These are phyloP conservation scores for Hecatera dysodea DNA, from an alignment of 2,888 invertebrate species.

Conservation along the genomic window DNA sequence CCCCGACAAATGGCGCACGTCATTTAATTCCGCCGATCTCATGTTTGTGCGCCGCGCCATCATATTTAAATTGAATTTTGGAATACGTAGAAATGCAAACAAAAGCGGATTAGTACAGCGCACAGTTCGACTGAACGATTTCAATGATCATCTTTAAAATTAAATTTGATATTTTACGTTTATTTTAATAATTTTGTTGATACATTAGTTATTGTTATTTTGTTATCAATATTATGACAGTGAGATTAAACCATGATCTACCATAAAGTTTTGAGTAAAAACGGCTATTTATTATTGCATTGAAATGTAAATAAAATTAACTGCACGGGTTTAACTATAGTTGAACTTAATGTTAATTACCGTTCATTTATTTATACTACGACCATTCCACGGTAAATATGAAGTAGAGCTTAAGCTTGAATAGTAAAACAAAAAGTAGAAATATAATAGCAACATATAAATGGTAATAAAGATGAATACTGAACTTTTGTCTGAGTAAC, in stretches of 20 bases:
- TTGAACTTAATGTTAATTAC: conserved; percentile 55
- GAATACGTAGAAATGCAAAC: conserved; percentile 82
- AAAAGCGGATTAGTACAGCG: conserved; percentile 80
- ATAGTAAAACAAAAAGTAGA: conserved; percentile 48
- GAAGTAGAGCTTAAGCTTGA: conserved; percentile 36
- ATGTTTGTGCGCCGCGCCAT: conserved; percentile 87
- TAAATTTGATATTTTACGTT: conserved; percentile 68
- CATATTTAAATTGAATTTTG: conserved; percentile 90
- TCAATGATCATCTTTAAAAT: conserved; percentile 79
- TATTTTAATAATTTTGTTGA: conserved; percentile 63
- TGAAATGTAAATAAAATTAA: conserved; percentile 48
- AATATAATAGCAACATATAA: conserved; percentile 35
- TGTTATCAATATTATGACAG: conserved; percentile 16
- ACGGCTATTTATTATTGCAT: conserved; percentile 30
- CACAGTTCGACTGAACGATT: conserved; percentile 71
- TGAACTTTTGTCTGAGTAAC: conserved; percentile 44
- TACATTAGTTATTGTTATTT: conserved; percentile 45
- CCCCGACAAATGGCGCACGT: conserved; percentile 86
- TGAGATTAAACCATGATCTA: conserved; percentile 27
- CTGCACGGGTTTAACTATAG: conserved; percentile 33
- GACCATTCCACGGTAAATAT: conserved; percentile 19
- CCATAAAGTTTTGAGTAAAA: conserved; percentile 21
- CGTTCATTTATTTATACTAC: conserved; percentile 46
- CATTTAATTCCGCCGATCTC: conserved; percentile 89
- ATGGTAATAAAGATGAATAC: conserved; percentile 36